Evolutionary conservation across 2,888 invertebrate genomes (phyloP).

Genomic region (Pseudeuparius sepicola): DNA sequence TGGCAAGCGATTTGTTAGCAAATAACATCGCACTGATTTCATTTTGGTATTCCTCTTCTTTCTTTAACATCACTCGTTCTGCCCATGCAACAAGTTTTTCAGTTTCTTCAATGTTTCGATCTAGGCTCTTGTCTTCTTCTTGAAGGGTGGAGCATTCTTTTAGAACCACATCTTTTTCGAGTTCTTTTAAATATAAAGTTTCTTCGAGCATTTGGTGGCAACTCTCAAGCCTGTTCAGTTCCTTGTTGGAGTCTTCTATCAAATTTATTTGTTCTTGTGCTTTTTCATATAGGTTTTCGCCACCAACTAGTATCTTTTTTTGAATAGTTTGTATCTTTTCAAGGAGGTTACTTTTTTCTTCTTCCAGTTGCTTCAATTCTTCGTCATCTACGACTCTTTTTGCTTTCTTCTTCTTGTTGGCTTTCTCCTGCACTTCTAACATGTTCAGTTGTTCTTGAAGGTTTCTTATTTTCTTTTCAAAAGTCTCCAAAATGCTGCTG

Average conservation of each 20-base stretch:
- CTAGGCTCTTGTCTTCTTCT: constrained; percentile 85
- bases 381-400: constrained; percentile 18
- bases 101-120: constrained; percentile 75
- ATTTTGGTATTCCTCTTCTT: constrained; percentile 35
- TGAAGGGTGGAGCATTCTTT: constrained; percentile 79
- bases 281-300: constrained; percentile 91
- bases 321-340: constrained; percentile 58
- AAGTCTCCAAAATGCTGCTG: constrained; percentile 73
- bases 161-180: constrained; percentile 78
- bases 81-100: constrained; percentile 68
- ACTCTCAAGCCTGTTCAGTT: constrained; percentile 61
- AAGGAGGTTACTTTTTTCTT: constrained; percentile 43
- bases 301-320: constrained; percentile 90
- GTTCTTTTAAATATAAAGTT: constrained; percentile 73
- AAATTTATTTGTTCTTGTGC: constrained; percentile 82
- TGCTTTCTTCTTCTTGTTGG: constrained; percentile 42
- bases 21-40: constrained; percentile 25
- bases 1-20: constrained; percentile 65
- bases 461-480: constrained; percentile 69
- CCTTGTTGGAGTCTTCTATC: constrained; percentile 71
- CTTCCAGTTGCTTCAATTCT: constrained; percentile 43
- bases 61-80: constrained; percentile 65
- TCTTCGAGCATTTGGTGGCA: constrained; percentile 69
- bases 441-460: constrained; percentile 62
- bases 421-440: constrained; percentile 44